A percentile compares a stretch with the other conserved stretches of the same genome.
Conservation (phyloP, 2,113 vertebrate species). For the Alaudala cheleensis region DNA sequence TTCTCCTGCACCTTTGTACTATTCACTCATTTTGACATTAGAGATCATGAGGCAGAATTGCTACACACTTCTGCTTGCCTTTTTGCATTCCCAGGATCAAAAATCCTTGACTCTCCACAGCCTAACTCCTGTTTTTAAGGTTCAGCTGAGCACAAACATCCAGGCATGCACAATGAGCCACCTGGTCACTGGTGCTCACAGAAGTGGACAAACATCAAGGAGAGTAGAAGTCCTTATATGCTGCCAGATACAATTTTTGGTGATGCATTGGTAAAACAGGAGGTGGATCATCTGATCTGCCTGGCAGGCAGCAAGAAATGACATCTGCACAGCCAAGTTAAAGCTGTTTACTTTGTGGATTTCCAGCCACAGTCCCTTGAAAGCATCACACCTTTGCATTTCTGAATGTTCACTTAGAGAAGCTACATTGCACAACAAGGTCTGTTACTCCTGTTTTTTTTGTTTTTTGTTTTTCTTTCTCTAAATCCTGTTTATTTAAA, state of each 20-base stretch:
- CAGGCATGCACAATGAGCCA: neutral
- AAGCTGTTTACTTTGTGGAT: neutral
- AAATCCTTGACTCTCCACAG: neutral
- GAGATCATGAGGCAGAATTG: neutral
- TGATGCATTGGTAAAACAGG: neutral
- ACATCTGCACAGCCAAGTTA: neutral
- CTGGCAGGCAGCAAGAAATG: neutral
- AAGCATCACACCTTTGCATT: neutral
- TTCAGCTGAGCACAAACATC: neutral
- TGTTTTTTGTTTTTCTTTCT: too few relatives aligned
- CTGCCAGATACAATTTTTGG: neutral
- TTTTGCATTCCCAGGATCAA: neutral
- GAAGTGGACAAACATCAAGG: neutral
- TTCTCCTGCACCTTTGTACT: neutral
- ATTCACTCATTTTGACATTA: neutral
- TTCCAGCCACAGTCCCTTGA: neutral
- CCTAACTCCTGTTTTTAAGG: neutral
- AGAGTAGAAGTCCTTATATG: neutral
- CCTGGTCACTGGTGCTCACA: neutral
- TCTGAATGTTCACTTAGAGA: neutral
- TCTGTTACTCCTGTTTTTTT: neutral
- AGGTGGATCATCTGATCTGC: neutral
- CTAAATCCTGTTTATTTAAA: neutral
- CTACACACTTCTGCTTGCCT: neutral
- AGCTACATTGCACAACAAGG: accelerated